Evolutionary conservation across 53 echinoderm and acorn worm species (phyloP), one percentile per base, ranked within the genome.

Genomic region (Henricia sp.): DNA sequence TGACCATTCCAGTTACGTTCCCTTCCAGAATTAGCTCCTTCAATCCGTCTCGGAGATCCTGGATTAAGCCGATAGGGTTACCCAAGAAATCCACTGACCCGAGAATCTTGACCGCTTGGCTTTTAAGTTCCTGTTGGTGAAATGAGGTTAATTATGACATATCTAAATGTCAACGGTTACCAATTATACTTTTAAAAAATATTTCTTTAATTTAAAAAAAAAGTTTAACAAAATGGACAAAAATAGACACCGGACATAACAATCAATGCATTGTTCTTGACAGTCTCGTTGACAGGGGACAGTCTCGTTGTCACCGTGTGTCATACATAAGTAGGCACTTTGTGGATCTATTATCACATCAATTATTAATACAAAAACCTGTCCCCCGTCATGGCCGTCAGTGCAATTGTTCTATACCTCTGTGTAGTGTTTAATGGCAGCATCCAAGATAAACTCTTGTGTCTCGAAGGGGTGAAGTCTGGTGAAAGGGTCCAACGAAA

Each of bases 51-150:
- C 90, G 84, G 27, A 94, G 85, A 70, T 97, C 99, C 50, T 94
- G 91, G 19, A 97, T 73, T 53, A 97, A 83, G 4, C 99, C 99
- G 11, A 97, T 92, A 1, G 99, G 99, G 64, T 97, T 97, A 25
- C 99, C 99, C n/a, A 97, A 84, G 90, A 97, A 97, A 74, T 97
- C 99, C 34, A 97, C 90, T 1, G 99, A 85, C 2, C 99, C 99
- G 4, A 97, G 86, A 48, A 97, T 92, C 90, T 97, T 97, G n/a
- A 94, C 90, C 30, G 99, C 99, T 59, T 97, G 99, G 67, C 99
- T 94, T 58, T 92, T 94, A 32, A 97, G 43, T 77, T 97, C 99
- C 97, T 96, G 77, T 33, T 12, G 33, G 26, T 3, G 30, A 38
- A 58, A 42, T 5, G 4, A 68, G 33, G n/a, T n/a, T n/a, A n/a